Base-by-base conservation (phyloP, 1,140 invertebrate genomes). In the Zaprionus taronus region DNA sequence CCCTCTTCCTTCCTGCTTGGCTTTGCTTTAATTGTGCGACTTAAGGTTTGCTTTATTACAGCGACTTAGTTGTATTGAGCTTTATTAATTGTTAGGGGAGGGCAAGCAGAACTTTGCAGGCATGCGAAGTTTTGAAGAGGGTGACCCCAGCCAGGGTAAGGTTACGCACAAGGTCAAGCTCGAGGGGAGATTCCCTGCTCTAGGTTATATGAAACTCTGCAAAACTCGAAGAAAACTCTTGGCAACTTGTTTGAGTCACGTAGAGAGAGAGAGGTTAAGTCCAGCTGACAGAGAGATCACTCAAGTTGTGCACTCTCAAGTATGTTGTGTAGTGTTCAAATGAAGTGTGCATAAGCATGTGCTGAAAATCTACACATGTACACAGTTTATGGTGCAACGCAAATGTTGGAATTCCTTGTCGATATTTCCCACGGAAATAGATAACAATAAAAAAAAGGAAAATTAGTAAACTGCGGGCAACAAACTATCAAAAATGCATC, bases 1-100 rank as follows among this genome's bases (percentile, higher is more conserved):
- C 38, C 49, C n/a, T 17, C 55, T 11, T 12, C 4, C 55, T 20
- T 1, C 0, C 31, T 5, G 0, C 51, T n/a, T n/a, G n/a, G n/a
- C 47, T 66, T 77, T 87, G 72, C 85, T 79, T 90, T 89, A 89
- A 89, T 90, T 89, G 81, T 84, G 81, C 77, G 77, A 81, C 84
- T 89, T 89, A 90, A 73, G 81, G 69, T 66, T 70, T 90, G 79
- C 68, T 90, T 89, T 89, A 89, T 89, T 84, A 57, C 75, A 77
- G 41, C 44, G 81, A 75, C 85, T 89, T 80, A 71, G 57, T 34
- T 57, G 62, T 69, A 73, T 72, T 87, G 78, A 87, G 84, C 85
- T 89, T 84, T 89, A 89, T 89, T 89, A 90, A 89, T 89, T 89
- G 85, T 80, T 78, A 51, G 26, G 36, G 38, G 38, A 9, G 12